Conservation (phyloP, 2,888 invertebrate species). For the Sphecodes monilicornis region DNA sequence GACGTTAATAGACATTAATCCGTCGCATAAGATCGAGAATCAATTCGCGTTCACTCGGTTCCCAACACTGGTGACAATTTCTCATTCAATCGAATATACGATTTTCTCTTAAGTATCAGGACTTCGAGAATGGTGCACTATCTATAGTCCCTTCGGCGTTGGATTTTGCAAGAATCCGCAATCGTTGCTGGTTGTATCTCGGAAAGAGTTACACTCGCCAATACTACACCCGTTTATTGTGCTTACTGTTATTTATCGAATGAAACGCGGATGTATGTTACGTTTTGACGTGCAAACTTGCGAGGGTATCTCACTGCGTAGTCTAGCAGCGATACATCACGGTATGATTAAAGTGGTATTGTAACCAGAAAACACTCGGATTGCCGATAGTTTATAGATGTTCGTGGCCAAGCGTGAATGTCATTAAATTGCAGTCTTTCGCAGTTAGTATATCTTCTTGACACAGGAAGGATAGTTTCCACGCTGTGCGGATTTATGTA, state of each 20-base stretch:
- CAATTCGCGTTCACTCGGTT: slow-evolving; percentile 39
- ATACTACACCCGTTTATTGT: slow-evolving; percentile 33
- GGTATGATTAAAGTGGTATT: slow-evolving; percentile 36
- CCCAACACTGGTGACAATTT: background rate
- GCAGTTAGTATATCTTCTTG: slow-evolving; percentile 35
- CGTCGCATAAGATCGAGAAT: slow-evolving; percentile 32
- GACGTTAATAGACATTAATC: slow-evolving; percentile 41
- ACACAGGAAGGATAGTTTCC: background rate
- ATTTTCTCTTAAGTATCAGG: slow-evolving; percentile 18
- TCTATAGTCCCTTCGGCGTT: slow-evolving; percentile 4
- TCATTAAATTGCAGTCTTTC: background rate
- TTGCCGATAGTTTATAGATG: slow-evolving; percentile 43
- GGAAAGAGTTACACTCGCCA: slow-evolving; percentile 20
- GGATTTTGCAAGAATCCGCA: slow-evolving; percentile 36
- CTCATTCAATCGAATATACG: slow-evolving; percentile 17
- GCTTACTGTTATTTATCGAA: slow-evolving; percentile 23
- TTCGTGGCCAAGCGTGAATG: background rate
- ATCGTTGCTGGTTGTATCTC: slow-evolving; percentile 23
- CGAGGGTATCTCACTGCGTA: slow-evolving; percentile 28
- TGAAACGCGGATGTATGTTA: background rate
- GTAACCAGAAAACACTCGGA: slow-evolving; percentile 30
- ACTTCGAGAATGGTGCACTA: background rate
- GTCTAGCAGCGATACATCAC: background rate
- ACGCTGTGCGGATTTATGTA: background rate
- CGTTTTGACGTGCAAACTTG: slow-evolving; percentile 38